Percentiles rank a stretch among this genome's conserved stretches.
These are phyloP conservation scores for Myotis vivesi DNA, from an alignment of 2,797 vertebrate genomes.

Conservation along the genomic window DNA sequence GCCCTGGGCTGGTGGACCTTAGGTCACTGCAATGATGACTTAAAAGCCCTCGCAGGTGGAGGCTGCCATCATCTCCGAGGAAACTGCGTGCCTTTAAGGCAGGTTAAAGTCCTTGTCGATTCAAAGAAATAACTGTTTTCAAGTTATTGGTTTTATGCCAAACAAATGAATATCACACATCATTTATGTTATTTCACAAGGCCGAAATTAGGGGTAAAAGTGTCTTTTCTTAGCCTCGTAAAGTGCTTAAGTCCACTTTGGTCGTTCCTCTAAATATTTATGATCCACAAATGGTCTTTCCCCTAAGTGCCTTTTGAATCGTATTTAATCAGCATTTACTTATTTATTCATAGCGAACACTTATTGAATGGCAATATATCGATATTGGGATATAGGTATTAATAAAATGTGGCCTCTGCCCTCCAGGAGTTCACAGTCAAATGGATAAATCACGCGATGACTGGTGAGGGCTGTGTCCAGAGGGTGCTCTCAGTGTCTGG, in stretches of 20 bases:
- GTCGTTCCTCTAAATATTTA: constrained; percentile 13
- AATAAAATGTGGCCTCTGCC: neutral
- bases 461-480: neutral
- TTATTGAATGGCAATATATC: neutral
- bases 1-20: neutral
- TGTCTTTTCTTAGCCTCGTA: neutral
- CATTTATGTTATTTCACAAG: neutral
- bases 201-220: neutral
- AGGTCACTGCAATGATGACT: neutral
- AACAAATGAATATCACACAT: neutral
- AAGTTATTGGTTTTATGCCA: neutral
- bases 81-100: neutral
- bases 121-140: neutral
- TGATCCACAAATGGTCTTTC: constrained; percentile 19
- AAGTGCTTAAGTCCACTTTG: neutral
- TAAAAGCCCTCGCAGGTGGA: neutral
- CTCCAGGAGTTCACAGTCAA: neutral
- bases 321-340: neutral
- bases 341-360: constrained; percentile 20
- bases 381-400: neutral
- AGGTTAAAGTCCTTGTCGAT: neutral
- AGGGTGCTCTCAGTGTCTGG: neutral
- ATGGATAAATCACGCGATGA: accelerated
- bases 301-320: constrained; percentile 55
- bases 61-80: neutral